Base-by-base conservation (phyloP, 2,888 invertebrate species). In the Drosophila limbata region DNA sequence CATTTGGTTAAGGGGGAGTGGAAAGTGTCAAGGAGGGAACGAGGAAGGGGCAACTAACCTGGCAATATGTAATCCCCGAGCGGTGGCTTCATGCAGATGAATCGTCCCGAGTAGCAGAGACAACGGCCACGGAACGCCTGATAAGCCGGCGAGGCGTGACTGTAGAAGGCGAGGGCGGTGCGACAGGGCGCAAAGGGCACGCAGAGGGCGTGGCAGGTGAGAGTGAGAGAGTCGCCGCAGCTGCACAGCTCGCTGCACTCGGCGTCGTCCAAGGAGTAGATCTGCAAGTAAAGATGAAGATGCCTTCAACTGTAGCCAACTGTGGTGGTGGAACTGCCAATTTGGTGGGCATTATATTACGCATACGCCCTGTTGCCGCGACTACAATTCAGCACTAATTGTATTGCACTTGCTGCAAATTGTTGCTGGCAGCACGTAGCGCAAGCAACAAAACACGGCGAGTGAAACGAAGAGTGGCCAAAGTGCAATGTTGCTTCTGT, bases 241-340 rank as follows among this genome's bases (percentile, higher is more conserved):
- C 96, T 95, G 93, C 98, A 98, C 64, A 98, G 94, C 93, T 97
- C 97, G 42, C 97, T 97, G 93, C 97, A 98, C 90, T 97, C 97
- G 33, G 96, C 95, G 90, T 97, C 97, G 79, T 97, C 96, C 89
- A 97, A 86, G 45, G 92, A 92, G 86, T 92, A 92, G 83, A 92
- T 92, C 92, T 92, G 86, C 59, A 88, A 84, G 53, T 55, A 55
- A 13, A 71, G 47, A 44, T 48, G 56, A 47, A 45, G 56, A 56
- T 28, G 35, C 10, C 52, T 28, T 62, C 55, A 17, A 10, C 28
- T 48, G 28, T 44, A 11, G 28, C 17, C 13, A 57, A 39, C 15
- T 15, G 39, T n/a, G 4, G 13, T 25, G 39, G 6, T 17, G 9
- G 15, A 33, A 15, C 47, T 53, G 17, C 37, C 55, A 64, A 63